Conservation (phyloP, 2,113 vertebrate species). For the Nettapus auritus region DNA sequence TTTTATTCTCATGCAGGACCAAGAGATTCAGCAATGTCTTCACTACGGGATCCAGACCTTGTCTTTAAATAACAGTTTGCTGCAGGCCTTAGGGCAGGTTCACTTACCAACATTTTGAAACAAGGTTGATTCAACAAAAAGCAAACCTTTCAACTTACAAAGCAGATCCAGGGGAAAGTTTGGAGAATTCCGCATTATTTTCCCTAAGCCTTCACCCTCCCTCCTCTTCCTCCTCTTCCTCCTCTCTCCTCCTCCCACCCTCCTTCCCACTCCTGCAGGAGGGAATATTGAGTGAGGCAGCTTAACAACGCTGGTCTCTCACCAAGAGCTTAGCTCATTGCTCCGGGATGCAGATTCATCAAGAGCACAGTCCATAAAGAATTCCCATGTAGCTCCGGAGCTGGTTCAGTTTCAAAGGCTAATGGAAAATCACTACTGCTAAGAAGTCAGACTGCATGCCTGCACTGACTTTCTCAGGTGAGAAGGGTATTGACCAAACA, state of each 20-base stretch:
- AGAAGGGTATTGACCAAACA: slow-evolving; percentile 4
- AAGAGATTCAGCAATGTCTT: neutral
- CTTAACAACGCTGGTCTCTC: neutral
- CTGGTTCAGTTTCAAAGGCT: neutral
- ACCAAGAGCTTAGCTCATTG: neutral
- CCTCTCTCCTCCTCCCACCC: neutral
- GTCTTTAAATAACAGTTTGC: neutral
- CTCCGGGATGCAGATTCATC: neutral
- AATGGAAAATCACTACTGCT: neutral
- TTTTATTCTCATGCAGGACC: neutral
- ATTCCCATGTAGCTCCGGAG: neutral
- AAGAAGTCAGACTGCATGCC: neutral
- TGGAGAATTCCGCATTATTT: neutral
- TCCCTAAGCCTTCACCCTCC: neutral
- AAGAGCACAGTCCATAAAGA: neutral
- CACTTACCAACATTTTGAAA: neutral
- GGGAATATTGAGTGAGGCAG: neutral
- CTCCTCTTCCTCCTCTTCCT: neutral
- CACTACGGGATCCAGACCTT: neutral
- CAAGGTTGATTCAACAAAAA: rapidly evolving
- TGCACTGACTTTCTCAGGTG: neutral
- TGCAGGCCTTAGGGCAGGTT: neutral
- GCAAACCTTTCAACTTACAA: neutral
- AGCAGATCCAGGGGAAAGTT: neutral
- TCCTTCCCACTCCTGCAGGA: neutral